Percentiles rank a stretch among this genome's conserved stretches.
Evolutionary conservation across 30 jellyfish, hydroid and myxozoan species (phyloP).

Genomic region (Turritopsis dohrnii): DNA sequence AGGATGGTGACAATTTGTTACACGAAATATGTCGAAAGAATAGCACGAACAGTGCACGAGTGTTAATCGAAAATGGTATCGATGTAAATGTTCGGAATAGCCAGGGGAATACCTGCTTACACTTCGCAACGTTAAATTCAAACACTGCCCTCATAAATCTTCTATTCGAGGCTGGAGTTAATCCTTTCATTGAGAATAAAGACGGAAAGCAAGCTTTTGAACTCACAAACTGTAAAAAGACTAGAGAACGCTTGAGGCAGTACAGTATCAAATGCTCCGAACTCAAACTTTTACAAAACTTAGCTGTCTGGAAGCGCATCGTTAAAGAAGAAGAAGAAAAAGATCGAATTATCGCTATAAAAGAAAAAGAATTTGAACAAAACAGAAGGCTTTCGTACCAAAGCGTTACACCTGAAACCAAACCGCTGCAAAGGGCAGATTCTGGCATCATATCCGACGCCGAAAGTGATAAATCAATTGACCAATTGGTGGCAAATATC

Average conservation of each 20-base stretch:
- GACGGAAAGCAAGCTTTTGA: constrained; percentile 30
- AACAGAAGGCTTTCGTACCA: constrained; percentile 1
- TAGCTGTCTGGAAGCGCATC: background rate
- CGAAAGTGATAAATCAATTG: constrained; percentile 5
- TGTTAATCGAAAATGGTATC: constrained; percentile 20
- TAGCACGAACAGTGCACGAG: constrained; percentile 11
- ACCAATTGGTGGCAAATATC: background rate
- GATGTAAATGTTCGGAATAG: background rate
- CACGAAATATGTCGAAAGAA: constrained; percentile 12
- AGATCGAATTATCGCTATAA: background rate
- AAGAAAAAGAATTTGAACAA: constrained; percentile 11
- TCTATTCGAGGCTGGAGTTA: constrained; percentile 29
- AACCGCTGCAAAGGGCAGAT: background rate
- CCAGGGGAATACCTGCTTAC: constrained; percentile 30
- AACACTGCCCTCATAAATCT: background rate
- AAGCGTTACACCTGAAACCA: background rate
- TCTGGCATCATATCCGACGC: constrained; percentile 19
- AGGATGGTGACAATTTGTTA: constrained; percentile 10
- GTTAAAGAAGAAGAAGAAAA: constrained; percentile 16
- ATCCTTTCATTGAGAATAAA: constrained; percentile 24
- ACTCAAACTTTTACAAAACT: constrained; percentile 3
- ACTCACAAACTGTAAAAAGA: background rate
- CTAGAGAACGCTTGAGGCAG: constrained; percentile 3
- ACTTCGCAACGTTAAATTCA: background rate
- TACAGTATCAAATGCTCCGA: background rate